Base-by-base conservation (phyloP, 2,797 vertebrate genomes). In the Galaxias olidus region DNA sequence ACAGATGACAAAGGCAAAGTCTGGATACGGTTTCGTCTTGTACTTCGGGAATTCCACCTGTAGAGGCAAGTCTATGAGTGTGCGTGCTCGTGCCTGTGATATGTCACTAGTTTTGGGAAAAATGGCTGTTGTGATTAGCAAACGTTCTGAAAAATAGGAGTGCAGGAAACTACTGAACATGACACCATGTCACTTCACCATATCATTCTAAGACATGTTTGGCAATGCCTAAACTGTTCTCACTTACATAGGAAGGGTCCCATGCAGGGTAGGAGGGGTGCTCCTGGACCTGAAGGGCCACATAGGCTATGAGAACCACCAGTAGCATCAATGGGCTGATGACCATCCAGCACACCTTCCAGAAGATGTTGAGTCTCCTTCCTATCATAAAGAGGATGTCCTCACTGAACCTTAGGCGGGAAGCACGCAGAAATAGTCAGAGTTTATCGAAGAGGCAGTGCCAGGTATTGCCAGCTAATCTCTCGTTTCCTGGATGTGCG, bases 351-450 rank as follows among this genome's bases (percentile, higher is more conserved):
- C 94, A 91, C 1, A 71, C 77, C 60, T 81, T 88, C 96, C 96
- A 98, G 83, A 90, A 98, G 62, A 94, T 66, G 69, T 86, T 90
- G 0, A 92, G 94, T 55, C 65, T 84, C 30, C 70, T 86, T 51
- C 95, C 95, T 0, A 93, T 98, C 96, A 98, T 98, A 81, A 84
- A 89, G 49, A 86, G 63, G 50, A 98, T 84, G 52, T 97, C 93
- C 0, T 94, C 88, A 48, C 92, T 91, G 83, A 98, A 97, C 75
- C 96, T 98, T n/a, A n/a, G n/a, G n/a, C n/a, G n/a, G n/a, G n/a
- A 62, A 5, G n/a, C 4, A 57, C 9, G 10, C 43, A 15, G 10
- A 10, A 12, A 45, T 40, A 8, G 3, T 42, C 4, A 18, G 10
- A 17, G 10, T 14, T 4, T 14, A 14, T 49, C 9, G 54, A 14